A percentile compares a stretch with the other conserved stretches of the same genome.
Conservation (phyloP, 1,140 invertebrate species). For the Euwallacea similis region DNA sequence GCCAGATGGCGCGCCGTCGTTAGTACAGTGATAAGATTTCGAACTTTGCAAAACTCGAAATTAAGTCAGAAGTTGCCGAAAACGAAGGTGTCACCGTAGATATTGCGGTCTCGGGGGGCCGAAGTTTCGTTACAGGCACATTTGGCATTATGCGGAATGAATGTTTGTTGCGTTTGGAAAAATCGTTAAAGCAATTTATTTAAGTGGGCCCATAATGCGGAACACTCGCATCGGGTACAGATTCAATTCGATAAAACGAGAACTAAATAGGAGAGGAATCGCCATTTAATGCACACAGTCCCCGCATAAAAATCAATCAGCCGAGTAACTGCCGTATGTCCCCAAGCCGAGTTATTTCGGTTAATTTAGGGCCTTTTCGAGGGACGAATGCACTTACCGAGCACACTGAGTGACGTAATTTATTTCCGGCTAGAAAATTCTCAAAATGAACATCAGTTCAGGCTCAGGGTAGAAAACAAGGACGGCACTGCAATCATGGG, state of each 20-base stretch:
- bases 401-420: no score
- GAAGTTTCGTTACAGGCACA: background rate
- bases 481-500: no score
- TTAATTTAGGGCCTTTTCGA: slow-evolving; percentile 15
- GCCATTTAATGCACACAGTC: slow-evolving; percentile 36
- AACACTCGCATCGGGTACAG: slow-evolving; percentile 32
- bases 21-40: slow-evolving; percentile 16
- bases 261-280: slow-evolving; percentile 37
- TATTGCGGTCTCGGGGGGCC: background rate
- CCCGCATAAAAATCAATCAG: slow-evolving; percentile 36
- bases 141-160: background rate
- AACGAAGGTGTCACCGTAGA: slow-evolving; percentile 12
- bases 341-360: slow-evolving; percentile 29
- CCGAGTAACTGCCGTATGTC: slow-evolving; percentile 36
- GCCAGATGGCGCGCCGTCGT: slow-evolving; percentile 14
- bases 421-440: no score
- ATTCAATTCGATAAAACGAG: slow-evolving; percentile 37
- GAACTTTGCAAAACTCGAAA: slow-evolving; percentile 17
- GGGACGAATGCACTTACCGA: background rate
- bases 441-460: no score
- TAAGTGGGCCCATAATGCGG: slow-evolving; percentile 34
- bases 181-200: slow-evolving; percentile 36
- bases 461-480: no score
- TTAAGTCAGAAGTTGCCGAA: slow-evolving; percentile 19
- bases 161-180: slow-evolving; percentile 1